A percentile compares a stretch with the other conserved stretches of the same genome.
Conservation (phyloP, 2,113 vertebrate genomes). For the Siniperca knerii region DNA sequence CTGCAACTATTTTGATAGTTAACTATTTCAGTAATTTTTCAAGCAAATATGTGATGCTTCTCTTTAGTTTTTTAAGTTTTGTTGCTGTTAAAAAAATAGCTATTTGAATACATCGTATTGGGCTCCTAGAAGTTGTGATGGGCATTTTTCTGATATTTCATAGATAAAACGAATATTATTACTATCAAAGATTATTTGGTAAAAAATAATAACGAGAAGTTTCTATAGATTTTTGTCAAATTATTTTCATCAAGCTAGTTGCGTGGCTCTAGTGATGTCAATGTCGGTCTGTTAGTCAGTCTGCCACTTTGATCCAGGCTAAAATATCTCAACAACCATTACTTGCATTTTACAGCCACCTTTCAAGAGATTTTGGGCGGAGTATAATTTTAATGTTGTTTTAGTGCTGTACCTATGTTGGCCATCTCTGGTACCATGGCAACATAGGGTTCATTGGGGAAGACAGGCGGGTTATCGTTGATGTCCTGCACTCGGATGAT, state of each 20-base stretch:
- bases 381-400: not conserved
- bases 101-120: not conserved
- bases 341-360: not conserved
- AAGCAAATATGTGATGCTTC: not conserved
- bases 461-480: constrained; percentile 92
- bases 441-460: constrained; percentile 86
- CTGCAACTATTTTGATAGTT: not conserved
- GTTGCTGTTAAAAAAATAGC: not conserved
- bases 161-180: not conserved
- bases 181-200: not conserved
- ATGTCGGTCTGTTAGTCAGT: not conserved
- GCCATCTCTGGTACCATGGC: constrained; percentile 93
- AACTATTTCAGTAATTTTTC: not conserved
- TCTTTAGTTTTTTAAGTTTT: not conserved
- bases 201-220: not conserved
- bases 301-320: not conserved
- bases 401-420: constrained; percentile 84
- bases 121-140: not conserved
- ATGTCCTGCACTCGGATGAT: constrained; percentile 94
- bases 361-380: constrained; percentile 11
- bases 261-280: no score
- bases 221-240: not conserved
- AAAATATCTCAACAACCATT: not conserved
- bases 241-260: no score
- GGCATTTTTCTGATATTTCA: not conserved